Percentiles rank a stretch among this genome's conserved stretches.
Conservation (phyloP, 2,113 vertebrate species). For the Mastomys coucha region DNA sequence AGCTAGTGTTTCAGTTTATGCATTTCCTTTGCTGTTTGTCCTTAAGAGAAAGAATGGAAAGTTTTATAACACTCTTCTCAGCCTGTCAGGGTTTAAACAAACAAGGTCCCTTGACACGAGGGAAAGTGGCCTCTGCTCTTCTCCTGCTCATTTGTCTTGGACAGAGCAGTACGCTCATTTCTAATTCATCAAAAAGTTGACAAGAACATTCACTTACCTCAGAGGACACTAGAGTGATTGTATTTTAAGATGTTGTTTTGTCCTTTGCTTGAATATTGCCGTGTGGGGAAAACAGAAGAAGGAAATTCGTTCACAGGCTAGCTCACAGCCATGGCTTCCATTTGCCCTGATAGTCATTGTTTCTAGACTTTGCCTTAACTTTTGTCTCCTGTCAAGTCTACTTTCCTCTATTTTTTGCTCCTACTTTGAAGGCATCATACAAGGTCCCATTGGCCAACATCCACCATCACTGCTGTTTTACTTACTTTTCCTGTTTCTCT, state of each 20-base stretch:
- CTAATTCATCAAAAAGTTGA: background rate
- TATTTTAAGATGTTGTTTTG: background rate
- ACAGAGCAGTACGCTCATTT: background rate
- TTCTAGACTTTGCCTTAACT: background rate
- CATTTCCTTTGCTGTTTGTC: slow-evolving; percentile 71
- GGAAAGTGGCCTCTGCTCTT: slow-evolving; percentile 59
- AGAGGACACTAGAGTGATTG: rapidly evolving
- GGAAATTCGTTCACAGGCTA: rapidly evolving
- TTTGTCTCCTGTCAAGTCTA: background rate
- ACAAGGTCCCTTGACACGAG: slow-evolving; percentile 33
- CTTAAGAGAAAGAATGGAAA: slow-evolving; percentile 42
- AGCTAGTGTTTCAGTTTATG: slow-evolving; percentile 47
- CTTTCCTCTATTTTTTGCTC: rapidly evolving
- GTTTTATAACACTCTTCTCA: slow-evolving; percentile 52
- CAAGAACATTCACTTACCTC: background rate
- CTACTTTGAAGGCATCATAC: too few relatives aligned
- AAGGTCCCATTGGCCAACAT: background rate
- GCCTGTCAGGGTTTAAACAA: slow-evolving; percentile 71
- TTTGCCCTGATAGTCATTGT: too few relatives aligned
- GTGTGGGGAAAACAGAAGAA: background rate
- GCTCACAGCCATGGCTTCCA: background rate
- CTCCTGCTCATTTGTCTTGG: background rate
- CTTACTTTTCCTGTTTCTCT: background rate
- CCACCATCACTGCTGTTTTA: background rate
- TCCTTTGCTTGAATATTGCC: background rate